Evolutionary conservation across 2,888 invertebrate genomes (phyloP).

Genomic region (Craniophora ligustri): DNA sequence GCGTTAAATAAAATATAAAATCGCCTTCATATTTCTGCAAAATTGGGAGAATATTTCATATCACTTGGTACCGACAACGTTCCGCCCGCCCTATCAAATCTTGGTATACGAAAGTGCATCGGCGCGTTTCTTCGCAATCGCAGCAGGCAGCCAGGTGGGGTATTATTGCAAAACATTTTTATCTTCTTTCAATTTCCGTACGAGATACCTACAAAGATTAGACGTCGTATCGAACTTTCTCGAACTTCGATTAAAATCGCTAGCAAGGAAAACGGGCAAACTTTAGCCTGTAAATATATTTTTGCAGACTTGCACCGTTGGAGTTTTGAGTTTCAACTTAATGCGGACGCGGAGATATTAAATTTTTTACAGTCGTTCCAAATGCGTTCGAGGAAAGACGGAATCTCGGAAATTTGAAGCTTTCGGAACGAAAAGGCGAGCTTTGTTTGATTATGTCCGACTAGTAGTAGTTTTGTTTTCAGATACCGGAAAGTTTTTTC

Average conservation of each 20-base stretch:
- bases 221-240: slow-evolving; percentile 50
- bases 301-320: slow-evolving; percentile 29
- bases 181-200: slow-evolving; percentile 58
- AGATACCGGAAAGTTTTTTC: not conserved
- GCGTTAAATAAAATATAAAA: not conserved
- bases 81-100: slow-evolving; percentile 29
- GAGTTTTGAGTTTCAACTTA: slow-evolving; percentile 37
- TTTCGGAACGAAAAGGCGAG: not conserved
- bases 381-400: slow-evolving; percentile 16
- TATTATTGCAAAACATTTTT: slow-evolving; percentile 51
- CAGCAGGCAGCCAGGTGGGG: slow-evolving; percentile 31
- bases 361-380: slow-evolving; percentile 26
- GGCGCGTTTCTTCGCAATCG: slow-evolving; percentile 35
- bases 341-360: slow-evolving; percentile 43
- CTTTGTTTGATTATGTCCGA: slow-evolving; percentile 10
- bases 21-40: not conserved
- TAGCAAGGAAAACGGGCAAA: slow-evolving; percentile 51
- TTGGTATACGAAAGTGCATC: slow-evolving; percentile 36
- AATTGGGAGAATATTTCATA: not conserved
- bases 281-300: slow-evolving; percentile 51
- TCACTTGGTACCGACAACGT: slow-evolving; percentile 10
- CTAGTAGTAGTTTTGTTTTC: slow-evolving; percentile 4
- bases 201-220: slow-evolving; percentile 55
- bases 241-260: slow-evolving; percentile 57
- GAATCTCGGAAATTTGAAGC: slow-evolving; percentile 6